Evolutionary conservation across 2,888 invertebrate genomes (phyloP).

Genomic region (Noctuana brunneofusca): DNA sequence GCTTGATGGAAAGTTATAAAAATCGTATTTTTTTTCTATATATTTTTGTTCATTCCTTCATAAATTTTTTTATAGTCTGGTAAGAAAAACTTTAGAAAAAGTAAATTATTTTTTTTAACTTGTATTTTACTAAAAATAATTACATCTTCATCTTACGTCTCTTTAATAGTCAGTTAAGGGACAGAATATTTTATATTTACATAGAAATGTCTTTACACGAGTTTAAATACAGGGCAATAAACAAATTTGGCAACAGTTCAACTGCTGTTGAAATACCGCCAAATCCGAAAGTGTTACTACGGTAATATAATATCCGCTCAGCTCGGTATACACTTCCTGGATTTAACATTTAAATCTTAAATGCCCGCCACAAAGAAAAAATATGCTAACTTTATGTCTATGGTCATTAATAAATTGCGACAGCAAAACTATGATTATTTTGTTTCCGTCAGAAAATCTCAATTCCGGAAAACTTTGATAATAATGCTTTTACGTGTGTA

Average conservation of each 20-base stretch:
- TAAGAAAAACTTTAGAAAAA: background rate
- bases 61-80: background rate
- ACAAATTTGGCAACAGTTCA: conserved; percentile 33
- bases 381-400: background rate
- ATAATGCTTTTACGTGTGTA: no score
- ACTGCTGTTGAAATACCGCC: conserved; percentile 27
- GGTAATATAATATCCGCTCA: conserved; percentile 23
- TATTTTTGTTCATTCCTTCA: no score
- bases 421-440: no score
- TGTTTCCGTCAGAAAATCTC: background rate
- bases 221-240: conserved; percentile 29
- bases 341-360: conserved; percentile 12
- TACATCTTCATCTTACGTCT: no score
- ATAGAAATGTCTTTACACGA: conserved; percentile 22
- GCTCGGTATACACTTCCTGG: background rate
- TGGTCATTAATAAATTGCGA: no score
- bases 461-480: no score
- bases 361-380: background rate
- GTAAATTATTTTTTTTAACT: no score
- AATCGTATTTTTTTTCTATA: background rate
- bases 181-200: conserved; percentile 18
- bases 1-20: background rate
- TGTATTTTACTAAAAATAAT: no score
- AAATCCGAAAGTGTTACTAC: conserved; percentile 31
- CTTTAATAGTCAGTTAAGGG: background rate